Evolutionary conservation across 2,797 vertebrate genomes (phyloP), one percentile per base, ranked within the genome.

Genomic region (Labroides dimidiatus): DNA sequence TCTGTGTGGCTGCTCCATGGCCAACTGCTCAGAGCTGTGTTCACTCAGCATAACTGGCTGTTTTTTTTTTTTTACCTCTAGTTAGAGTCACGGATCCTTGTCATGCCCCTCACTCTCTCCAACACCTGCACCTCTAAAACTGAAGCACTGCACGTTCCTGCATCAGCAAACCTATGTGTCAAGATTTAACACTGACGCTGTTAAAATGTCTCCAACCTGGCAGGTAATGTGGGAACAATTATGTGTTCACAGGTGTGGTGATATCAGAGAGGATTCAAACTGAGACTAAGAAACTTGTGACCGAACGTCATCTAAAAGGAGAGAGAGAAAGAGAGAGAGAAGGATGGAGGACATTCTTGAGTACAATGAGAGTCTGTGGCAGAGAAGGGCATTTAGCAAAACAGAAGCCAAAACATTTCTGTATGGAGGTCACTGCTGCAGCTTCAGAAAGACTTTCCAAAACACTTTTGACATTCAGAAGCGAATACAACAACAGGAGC

Each of bases 1-100:
- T 54, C 33, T 64, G 24, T 45, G 52, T 67, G 45, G 51, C 21
- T 21, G 50, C 70, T 50, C 44, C 33, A 0, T 43, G 41, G 47
- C 71, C 24, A 47, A 56, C 50, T 14, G 53, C 45, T 63, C 3
- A 3, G 44, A 69, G 57, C 54, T 37, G 37, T 50, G 53, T 43
- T 58, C 56, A 24, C 48, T 65, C 59, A 48, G 51, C 51, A 56
- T 23, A 17, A 70, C 58, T 12, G 53, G 10, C 36, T 79, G 62
- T 62, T 54, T 78, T 71, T 56, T 27, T 79, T 62, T 62, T 54
- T 78, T 71, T 56, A 55, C 44, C 62, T 27, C 47, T 23, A 13
- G 51, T 69, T 51, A 64, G 54, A 65, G 41, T 16, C 50, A 57
- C 56, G 24, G 56, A 44, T 52, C 53, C 63, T 44, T 48, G 44